Conservation (phyloP, 2,888 invertebrate species). For the Trissolcus brochymenae region DNA sequence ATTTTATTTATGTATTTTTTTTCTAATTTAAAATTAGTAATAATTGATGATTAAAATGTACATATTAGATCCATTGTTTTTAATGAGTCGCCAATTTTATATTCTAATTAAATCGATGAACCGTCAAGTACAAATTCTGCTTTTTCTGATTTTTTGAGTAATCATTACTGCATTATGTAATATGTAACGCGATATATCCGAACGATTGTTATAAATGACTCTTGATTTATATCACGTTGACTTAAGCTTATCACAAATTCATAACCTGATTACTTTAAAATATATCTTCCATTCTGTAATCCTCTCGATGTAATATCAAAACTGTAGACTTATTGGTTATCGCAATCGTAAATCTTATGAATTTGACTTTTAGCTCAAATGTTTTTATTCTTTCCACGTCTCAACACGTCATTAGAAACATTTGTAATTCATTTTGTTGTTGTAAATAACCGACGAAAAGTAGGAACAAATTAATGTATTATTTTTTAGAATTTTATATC, state of each 20-base stretch:
- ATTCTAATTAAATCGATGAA: slow-evolving; percentile 9
- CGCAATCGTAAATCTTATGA: slow-evolving; percentile 14
- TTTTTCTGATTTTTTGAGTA: slow-evolving; percentile 2
- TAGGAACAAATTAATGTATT: slow-evolving; percentile 48
- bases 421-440: slow-evolving; percentile 29
- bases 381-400: slow-evolving; percentile 34
- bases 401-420: slow-evolving; percentile 14
- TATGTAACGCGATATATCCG: neutral
- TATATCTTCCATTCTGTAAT: slow-evolving; percentile 29
- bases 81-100: slow-evolving; percentile 8
- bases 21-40: slow-evolving; percentile 14
- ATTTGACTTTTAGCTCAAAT: slow-evolving; percentile 28
- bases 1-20: slow-evolving; percentile 33
- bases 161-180: slow-evolving; percentile 5
- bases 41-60: slow-evolving; percentile 25
- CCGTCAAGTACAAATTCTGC: slow-evolving; percentile 18
- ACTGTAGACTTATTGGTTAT: slow-evolving; percentile 30
- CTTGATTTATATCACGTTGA: slow-evolving; percentile 22
- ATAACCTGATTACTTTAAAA: slow-evolving; percentile 8
- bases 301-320: slow-evolving; percentile 24
- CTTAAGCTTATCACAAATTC: slow-evolving; percentile 6
- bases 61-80: slow-evolving; percentile 5
- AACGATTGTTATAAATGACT: slow-evolving; percentile 4
- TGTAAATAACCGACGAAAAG: slow-evolving; percentile 43
- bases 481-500: slow-evolving; percentile 48